Evolutionary conservation across 2,113 vertebrate species (phyloP).

Genomic region (Tenrec ecaudatus): DNA sequence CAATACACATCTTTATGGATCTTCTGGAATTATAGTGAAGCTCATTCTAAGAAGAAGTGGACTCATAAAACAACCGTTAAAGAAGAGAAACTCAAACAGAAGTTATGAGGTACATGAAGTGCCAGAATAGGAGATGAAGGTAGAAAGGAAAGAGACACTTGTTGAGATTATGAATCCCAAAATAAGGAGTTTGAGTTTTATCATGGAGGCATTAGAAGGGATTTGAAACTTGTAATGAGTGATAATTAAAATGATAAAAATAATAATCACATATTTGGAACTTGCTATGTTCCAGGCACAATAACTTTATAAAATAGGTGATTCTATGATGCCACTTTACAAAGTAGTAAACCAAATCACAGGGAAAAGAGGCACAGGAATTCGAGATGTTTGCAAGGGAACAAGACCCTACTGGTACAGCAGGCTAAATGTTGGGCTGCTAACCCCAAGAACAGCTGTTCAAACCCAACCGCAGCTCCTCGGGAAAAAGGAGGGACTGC

Average conservation of each 20-base stretch:
- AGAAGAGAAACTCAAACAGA: background rate
- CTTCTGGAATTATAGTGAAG: background rate
- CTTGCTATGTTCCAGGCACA: background rate
- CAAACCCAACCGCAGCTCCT: too few species aligned
- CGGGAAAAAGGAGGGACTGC: too few species aligned
- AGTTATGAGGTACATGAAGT: background rate
- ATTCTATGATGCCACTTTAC: background rate
- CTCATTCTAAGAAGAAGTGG: conserved; percentile 10
- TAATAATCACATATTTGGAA: background rate
- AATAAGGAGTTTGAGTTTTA: background rate
- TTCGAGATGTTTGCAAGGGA: background rate
- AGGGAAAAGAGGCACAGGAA: background rate
- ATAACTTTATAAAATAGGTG: background rate
- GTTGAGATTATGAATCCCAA: background rate
- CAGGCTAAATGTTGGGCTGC: too few species aligned
- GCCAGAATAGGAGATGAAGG: background rate
- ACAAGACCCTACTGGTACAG: too few species aligned
- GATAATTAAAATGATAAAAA: background rate
- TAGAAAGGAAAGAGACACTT: background rate
- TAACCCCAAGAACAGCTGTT: too few species aligned
- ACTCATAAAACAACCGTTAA: background rate
- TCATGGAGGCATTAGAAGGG: background rate
- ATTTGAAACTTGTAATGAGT: background rate
- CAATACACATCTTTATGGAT: background rate
- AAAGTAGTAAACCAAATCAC: background rate